These are phyloP conservation scores for Stratiomys singularior DNA, from an alignment of 2,888 invertebrate species.

Conservation along the genomic window DNA sequence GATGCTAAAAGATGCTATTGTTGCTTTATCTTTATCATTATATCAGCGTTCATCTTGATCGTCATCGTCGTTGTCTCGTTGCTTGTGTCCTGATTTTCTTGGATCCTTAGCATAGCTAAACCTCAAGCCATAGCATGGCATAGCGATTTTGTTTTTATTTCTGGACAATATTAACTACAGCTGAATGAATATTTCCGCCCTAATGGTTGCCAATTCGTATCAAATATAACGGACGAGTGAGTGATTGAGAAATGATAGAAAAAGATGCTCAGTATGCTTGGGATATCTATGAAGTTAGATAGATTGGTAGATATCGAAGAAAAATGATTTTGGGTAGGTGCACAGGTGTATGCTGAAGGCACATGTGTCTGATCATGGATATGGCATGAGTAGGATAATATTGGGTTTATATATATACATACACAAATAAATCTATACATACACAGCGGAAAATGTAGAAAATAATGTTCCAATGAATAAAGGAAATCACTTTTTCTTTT, in stretches of 20 bases:
- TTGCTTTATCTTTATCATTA: background rate
- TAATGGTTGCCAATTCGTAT: constrained; percentile 40
- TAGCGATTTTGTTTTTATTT: constrained; percentile 45
- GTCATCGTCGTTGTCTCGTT: background rate
- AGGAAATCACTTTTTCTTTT: no score
- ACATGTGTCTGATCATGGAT: no score
- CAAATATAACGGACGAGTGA: constrained; percentile 34
- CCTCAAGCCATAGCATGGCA: constrained; percentile 9
- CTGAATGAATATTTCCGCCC: constrained; percentile 40
- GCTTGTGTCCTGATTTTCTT: background rate
- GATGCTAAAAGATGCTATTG: background rate
- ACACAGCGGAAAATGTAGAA: no score
- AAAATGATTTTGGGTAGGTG: no score
- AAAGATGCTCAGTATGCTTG: background rate
- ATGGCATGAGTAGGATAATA: no score
- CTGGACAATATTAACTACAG: constrained; percentile 46
- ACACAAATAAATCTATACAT: no score
- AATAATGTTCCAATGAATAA: no score
- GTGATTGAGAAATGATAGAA: constrained; percentile 19
- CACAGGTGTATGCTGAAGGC: no score
- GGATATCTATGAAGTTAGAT: background rate
- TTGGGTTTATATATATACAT: no score
- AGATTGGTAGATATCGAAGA: background rate
- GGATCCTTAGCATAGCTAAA: background rate
- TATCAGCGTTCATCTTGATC: background rate